phyloP scores from a whole-genome alignment of 2,113 vertebrate species.

The Rhegmatorhina hoffmannsi region DNA sequence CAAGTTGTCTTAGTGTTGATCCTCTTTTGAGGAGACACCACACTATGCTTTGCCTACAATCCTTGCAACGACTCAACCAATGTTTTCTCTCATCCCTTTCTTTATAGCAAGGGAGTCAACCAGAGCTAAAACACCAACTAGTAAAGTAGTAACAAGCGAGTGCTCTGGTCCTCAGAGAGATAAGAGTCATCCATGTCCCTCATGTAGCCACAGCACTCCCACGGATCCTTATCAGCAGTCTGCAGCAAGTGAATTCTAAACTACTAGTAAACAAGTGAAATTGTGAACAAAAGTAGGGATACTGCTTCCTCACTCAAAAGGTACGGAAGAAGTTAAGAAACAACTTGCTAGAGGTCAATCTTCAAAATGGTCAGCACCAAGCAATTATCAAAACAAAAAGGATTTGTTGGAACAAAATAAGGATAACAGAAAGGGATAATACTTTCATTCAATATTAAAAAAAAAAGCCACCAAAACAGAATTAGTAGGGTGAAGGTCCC shows the following conservation, averaged over 20 bases:
- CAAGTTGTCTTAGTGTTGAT: background rate
- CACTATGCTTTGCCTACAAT: background rate
- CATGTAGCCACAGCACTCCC: fast-evolving
- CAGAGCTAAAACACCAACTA: constrained; percentile 42
- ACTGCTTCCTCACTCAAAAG: fast-evolving
- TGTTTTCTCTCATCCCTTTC: constrained; percentile 24
- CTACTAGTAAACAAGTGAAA: fast-evolving
- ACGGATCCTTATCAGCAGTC: background rate
- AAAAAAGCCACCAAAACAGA: background rate
- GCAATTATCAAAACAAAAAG: fast-evolving
- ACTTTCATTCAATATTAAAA: background rate
- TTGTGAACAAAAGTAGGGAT: fast-evolving
- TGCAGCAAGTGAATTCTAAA: background rate
- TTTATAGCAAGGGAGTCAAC: constrained; percentile 52
- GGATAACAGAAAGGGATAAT: background rate
- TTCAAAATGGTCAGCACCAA: fast-evolving
- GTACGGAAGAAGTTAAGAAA: background rate
- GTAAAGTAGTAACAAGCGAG: constrained; percentile 49
- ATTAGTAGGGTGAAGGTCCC: fast-evolving
- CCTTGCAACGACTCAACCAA: background rate
- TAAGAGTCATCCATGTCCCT: background rate
- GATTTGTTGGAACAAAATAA: fast-evolving
- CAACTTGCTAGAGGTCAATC: fast-evolving
- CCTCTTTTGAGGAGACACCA: background rate
- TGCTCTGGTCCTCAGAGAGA: background rate